Base-by-base conservation (phyloP, 2,797 vertebrate species). In the Dipus sagitta region DNA sequence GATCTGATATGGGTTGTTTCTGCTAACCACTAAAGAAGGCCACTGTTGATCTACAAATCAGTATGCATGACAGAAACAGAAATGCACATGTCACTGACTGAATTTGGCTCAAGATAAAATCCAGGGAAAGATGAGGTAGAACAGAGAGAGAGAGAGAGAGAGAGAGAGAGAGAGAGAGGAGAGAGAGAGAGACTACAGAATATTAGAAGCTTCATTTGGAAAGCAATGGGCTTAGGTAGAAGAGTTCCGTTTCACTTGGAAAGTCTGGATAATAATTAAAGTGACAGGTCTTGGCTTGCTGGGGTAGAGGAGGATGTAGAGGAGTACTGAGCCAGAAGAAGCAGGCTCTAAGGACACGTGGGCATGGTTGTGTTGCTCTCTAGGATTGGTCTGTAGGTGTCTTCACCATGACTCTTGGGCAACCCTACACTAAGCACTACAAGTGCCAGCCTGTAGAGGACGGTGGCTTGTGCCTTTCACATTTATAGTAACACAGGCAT, bases 171-270 rank as follows among this genome's bases (percentile, higher is more conserved):
- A 74, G 21, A 74, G 8, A 38, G 34, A 74, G 32, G 68, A 34
- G 3, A 26, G n/a, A 32, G n/a, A 80, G 3, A 81, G 5, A 54
- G 17, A 87, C 3, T n/a, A 60, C 67, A 52, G 18, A 79, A 47
- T 83, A 82, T 76, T 58, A 67, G 21, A 88, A 47, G 47, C 71
- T 82, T 24, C 24, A 77, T n/a, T 86, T 79, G 30, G 71, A 83
- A 95, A 80, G 79, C 30, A 17, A 5, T 14, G 26, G 20, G 64
- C 62, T 78, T 79, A 67, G 70, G 32, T 47, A 77, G 64, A 24
- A 74, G 42, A 58, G 5, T 62, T 83, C n/a, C 11, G n/a, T 84
- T 87, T 86, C 30, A 23, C 89, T 89, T 95, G 64, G 88, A 92
- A 94, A 52, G 58, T 30, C 3, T 54, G 65, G 58, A 30, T 79